Evolutionary conservation across 1,140 invertebrate genomes (phyloP), one percentile per base, ranked within the genome.

Genomic region (Drosophila dunni): DNA sequence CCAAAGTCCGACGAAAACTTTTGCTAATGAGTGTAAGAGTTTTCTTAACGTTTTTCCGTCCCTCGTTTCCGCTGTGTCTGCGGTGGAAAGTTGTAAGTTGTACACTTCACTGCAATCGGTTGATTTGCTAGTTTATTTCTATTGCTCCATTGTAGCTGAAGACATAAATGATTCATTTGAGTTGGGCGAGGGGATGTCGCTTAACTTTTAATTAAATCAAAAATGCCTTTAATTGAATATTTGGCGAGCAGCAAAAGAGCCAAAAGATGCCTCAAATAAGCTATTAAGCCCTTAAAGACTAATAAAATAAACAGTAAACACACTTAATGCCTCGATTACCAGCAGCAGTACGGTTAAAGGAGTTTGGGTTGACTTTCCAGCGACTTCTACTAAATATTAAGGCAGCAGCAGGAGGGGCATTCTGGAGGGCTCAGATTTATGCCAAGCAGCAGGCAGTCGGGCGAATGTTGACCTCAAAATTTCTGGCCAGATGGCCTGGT

Each of bases 271-370:
- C 68, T 51, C 42, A 20, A 57, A 72, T 78, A 89, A 89, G 80
- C 78, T 81, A 79, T 89, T 89, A 84, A 89, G 84, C 84, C 50
- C 84, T 89, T 89, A 89, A 84, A 84, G 84, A 89, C 84, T 81
- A 89, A 89, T 84, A 84, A 89, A 89, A 89, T 89, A 89, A 84
- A 89, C 84, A 84, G 80, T 89, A 89, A 89, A 89, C 80, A 89
- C 84, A 89, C 78, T 89, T 89, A 89, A 89, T 89, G 84, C 84
- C 84, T 89, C 89, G 84, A 89, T 89, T 89, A 89, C 34, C 44
- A 51, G 40, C 40, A 13, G 13, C 11, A 42, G 40, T n/a, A 42
- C 11, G 10, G 38, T 10, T 1, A 34, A 44, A 5, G 29, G 20
- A 46, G 54, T 53, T 44, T 45, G 8, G 42, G 13, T 29, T 13